phyloP scores from a whole-genome alignment of 2,888 invertebrate genomes.

The Orchesellides sinensis region DNA sequence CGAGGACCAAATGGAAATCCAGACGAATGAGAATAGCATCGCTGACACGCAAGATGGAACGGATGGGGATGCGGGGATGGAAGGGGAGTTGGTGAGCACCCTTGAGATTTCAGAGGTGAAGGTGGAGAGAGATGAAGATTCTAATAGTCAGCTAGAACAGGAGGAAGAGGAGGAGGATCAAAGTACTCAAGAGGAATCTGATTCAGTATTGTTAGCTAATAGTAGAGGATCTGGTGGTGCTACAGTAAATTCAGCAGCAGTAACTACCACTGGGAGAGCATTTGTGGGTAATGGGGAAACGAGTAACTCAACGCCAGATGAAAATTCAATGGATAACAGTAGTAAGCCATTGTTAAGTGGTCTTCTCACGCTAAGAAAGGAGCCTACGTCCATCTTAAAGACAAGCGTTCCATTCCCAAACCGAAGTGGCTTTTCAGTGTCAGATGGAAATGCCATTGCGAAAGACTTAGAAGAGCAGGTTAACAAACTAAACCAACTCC shows the following conservation, averaged over 20 bases:
- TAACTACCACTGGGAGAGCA: not conserved
- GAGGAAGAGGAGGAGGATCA: conserved; percentile 56
- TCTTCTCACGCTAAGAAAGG: conserved; percentile 9
- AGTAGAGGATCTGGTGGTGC: not conserved
- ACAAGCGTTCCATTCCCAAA: not conserved
- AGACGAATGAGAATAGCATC: too few species aligned
- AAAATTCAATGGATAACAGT: conserved; percentile 26
- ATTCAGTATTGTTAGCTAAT: conserved; percentile 31
- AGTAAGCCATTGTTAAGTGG: too few species aligned
- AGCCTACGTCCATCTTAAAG: not conserved
- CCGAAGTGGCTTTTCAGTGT: conserved; percentile 29
- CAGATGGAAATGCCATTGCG: conserved; percentile 50
- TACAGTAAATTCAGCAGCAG: not conserved
- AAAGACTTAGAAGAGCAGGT: conserved; percentile 55
- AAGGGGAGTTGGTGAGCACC: not conserved
- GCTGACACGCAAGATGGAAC: conserved; percentile 9
- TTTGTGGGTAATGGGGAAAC: conserved; percentile 41
- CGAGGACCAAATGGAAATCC: conserved; percentile 20
- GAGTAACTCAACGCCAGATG: conserved; percentile 3
- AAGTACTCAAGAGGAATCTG: conserved; percentile 28
- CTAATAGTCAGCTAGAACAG: not conserved
- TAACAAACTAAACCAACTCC: conserved; percentile 46
- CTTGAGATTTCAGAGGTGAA: not conserved
- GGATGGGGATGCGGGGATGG: conserved; percentile 7
- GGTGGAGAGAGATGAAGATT: conserved; percentile 3